A percentile compares a stretch with the other conserved stretches of the same genome.
Conservation (phyloP, 2,113 vertebrate species). For the Dasyprocta punctata region DNA sequence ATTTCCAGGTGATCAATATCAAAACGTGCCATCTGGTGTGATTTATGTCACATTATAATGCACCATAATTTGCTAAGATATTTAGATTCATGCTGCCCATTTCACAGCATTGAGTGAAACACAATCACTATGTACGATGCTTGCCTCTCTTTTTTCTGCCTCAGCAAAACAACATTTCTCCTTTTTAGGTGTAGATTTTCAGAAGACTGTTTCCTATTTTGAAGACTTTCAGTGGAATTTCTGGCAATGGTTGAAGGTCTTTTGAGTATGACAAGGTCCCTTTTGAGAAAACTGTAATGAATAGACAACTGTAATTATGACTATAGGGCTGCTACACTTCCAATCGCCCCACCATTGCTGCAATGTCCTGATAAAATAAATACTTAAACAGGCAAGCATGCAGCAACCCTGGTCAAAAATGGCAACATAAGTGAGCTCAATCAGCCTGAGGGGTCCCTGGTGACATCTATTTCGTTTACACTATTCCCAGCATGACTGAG, state of each 20-base stretch:
- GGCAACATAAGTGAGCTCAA: neutral
- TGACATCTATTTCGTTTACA: neutral
- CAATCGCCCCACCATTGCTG: neutral
- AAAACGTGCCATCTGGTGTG: neutral
- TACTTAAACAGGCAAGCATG: neutral
- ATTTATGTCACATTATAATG: neutral
- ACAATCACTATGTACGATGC: neutral
- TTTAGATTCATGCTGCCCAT: neutral
- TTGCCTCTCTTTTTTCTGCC: neutral
- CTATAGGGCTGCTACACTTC: neutral
- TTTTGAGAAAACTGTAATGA: neutral
- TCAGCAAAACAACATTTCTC: neutral
- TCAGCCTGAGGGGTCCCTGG: neutral
- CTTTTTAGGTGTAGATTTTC: neutral
- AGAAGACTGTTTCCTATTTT: constrained; percentile 9
- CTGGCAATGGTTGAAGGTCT: neutral
- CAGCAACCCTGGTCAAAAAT: constrained; percentile 30
- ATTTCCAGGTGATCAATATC: neutral
- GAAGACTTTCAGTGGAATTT: neutral
- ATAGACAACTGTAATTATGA: neutral
- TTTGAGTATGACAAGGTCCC: neutral
- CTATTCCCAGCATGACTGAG: neutral
- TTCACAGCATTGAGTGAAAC: neutral
- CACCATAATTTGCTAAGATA: neutral
- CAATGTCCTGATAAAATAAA: neutral